Conservation (phyloP, 2,113 vertebrate species). For the Tympanuchus pallidicinctus region DNA sequence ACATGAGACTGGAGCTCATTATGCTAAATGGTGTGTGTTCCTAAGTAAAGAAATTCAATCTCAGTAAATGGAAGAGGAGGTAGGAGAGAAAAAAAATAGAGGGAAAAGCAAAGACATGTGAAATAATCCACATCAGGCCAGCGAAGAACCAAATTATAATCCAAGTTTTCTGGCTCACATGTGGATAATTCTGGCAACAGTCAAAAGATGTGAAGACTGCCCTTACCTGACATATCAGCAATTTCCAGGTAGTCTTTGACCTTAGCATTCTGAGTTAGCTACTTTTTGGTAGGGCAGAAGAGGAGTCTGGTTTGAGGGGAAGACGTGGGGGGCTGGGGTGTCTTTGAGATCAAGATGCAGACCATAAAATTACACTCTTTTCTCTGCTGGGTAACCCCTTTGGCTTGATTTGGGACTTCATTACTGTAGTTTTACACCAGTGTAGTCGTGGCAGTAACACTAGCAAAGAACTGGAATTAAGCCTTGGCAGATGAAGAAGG, state of each 20-base stretch:
- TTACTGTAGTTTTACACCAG: background rate
- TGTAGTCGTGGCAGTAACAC: background rate
- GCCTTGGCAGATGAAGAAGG: background rate
- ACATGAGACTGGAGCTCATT: background rate
- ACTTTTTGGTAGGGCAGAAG: background rate
- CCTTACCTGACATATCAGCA: background rate
- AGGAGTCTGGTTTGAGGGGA: background rate
- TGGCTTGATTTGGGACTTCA: background rate
- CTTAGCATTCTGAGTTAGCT: background rate
- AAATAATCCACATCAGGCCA: background rate
- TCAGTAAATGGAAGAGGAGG: background rate
- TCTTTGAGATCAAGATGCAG: background rate
- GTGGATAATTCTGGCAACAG: background rate
- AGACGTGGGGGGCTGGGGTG: background rate
- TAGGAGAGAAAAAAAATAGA: background rate
- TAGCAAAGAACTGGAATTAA: conserved; percentile 5
- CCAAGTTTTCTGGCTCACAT: background rate
- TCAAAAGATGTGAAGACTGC: background rate
- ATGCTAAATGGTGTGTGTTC: background rate
- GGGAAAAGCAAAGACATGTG: background rate
- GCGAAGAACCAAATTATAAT: background rate
- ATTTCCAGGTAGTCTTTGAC: background rate
- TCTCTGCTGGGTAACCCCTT: background rate
- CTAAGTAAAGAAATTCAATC: background rate
- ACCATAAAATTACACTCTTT: background rate